Base-by-base conservation (phyloP, 92 coral and sea anemone genomes). In the Zoanthus solanderi region DNA sequence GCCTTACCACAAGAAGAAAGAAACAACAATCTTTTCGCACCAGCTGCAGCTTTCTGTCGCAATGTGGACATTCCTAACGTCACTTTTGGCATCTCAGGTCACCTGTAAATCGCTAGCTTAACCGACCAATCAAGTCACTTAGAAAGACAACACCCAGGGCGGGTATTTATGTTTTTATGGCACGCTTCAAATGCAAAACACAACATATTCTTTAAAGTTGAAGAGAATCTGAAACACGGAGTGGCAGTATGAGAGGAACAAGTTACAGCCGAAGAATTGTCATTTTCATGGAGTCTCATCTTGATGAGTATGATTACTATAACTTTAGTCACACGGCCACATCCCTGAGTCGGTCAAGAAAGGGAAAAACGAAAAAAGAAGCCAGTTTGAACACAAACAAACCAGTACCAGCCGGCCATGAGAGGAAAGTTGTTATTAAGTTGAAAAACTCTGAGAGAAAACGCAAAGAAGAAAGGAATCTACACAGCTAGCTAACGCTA, bases 301-400 rank as follows among this genome's bases (percentile, higher is more conserved):
- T 96, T 72, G 98, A 96, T 82, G 96, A 96, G 57, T 96, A 95
- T 48, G 98, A 96, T 13, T 77, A 95, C 68, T 96, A 95, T 78
- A 96, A 88, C 72, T 94, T 91, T 50, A 95, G 95, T 65, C 90
- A 87, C 31, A 72, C 32, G 9, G 83, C 84, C 28, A 67, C 94
- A 72, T 76, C 89, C 69, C 42, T 93, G 76, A 83, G 92, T 75
- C 94, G 80, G 15, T 91, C 97, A 5, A 85, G 98, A 1, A 96
- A 96, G 84, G 98, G 98, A 74, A 83, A 95, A 11, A 79, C 95
- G 17, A 96, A 96, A 91, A 92, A 72, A 34, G 98, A 96, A 52
- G 91, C 98, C 8, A 92, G 98, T 61, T 78, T 90, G 83, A 91
- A 96, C 85, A 96, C 98, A 10, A 96, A 96, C 91, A 84, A 96